Evolutionary conservation across 2,888 invertebrate species (phyloP).

Genomic region (Rhamphomyia laevipes): DNA sequence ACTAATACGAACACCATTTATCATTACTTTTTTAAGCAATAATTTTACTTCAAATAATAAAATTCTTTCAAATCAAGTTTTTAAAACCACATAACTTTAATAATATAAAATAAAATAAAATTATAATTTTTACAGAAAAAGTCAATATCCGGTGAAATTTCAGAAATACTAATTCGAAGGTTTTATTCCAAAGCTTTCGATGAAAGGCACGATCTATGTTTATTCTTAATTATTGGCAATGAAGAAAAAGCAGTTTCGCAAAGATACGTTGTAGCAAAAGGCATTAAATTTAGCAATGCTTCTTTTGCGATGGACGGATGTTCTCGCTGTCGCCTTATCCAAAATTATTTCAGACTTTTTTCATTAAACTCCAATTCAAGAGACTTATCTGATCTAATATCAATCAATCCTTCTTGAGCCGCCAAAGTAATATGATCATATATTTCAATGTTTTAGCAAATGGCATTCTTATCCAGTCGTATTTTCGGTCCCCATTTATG

Average conservation of each 20-base stretch:
- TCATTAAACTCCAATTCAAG: constrained; percentile 5
- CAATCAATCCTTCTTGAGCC: constrained; percentile 7
- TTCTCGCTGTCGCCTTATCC: constrained; percentile 8
- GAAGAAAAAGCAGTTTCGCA: constrained; percentile 8
- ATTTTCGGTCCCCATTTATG: not conserved
- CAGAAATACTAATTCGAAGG: constrained; percentile 1
- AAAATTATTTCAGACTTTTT: constrained; percentile 8
- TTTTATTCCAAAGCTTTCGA: constrained; percentile 5
- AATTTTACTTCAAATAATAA: not conserved
- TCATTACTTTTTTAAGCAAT: no score
- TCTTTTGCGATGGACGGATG: constrained; percentile 6
- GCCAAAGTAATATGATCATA: constrained; percentile 1
- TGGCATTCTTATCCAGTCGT: constrained; percentile 3
- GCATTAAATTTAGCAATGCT: constrained; percentile 6
- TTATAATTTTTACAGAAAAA: not conserved
- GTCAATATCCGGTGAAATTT: constrained; percentile 4
- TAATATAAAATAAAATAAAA: not conserved
- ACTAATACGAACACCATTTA: no score
- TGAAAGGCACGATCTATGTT: constrained; percentile 7
- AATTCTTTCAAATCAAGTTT: not conserved
- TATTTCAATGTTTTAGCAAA: constrained; percentile 3
- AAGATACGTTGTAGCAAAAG: constrained; percentile 6
- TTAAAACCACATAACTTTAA: not conserved
- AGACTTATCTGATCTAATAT: constrained; percentile 8
- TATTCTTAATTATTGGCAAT: constrained; percentile 2